Evolutionary conservation across 2,888 invertebrate species (phyloP), one percentile per base, ranked within the genome.

Genomic region (Sarcophaga carnaria): DNA sequence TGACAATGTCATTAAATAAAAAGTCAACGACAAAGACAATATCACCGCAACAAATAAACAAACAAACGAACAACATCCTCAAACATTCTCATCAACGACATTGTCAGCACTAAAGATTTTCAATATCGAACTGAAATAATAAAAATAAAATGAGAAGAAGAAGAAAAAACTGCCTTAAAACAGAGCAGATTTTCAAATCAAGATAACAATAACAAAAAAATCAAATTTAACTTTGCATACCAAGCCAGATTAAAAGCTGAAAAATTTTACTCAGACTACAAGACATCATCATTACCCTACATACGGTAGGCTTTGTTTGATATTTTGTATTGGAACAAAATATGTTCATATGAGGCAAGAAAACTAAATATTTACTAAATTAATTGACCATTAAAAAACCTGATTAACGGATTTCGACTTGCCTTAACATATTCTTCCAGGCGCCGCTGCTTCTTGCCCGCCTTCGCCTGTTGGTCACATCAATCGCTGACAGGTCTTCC

Each of bases 171-270:
- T 10, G 37, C 37, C 8, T 37, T 37, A 47, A 83, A 86, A 66
- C 71, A 75, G 87, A 87, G 84, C 79, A 87, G 87, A 87, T 87
- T 79, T 84, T 59, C 17, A 71, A 80, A 76, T 84, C 84, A 76
- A 82, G 87, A 87, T 87, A 87, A 84, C 81, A 84, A 80, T 59
- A 84, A 79, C 84, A 79, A 87, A 81, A 20, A 20, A 81, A 81
- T 81, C 64, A 87, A 82, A 75, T 84, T 80, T 64, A 76, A 84
- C 69, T 87, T 84, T 87, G 84, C 87, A 87, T 84, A 84, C 72
- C 72, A 78, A 76, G 67, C 37, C 72, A 72, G 71, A 17, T 64
- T 72, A 67, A 49, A 37, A 37, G 8, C 37, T 45, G 20, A 80
- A 25, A 64, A 69, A 74, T 71, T 37, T 22, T 14, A 20, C n/a